Evolutionary conservation across 2,888 invertebrate species (phyloP).

Genomic region (Nudaria mundana): DNA sequence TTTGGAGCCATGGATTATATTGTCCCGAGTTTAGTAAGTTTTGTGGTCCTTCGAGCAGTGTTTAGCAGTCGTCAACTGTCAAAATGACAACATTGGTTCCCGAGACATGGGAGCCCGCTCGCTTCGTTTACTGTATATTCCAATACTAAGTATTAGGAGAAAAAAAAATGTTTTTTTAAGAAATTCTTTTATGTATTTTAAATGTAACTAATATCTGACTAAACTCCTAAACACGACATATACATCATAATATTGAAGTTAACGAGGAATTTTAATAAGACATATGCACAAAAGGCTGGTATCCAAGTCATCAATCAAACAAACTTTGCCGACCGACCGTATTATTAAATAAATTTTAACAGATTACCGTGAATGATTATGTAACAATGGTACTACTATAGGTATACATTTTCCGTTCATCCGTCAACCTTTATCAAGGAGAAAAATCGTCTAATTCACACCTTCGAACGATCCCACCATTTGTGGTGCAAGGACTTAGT

Average conservation of each 20-base stretch:
- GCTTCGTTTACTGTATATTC: too few relatives aligned
- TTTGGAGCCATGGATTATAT: too few relatives aligned
- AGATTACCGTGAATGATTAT: constrained; percentile 75
- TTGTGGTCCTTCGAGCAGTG: too few relatives aligned
- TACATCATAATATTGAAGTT: constrained; percentile 32
- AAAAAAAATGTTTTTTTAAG: too few relatives aligned
- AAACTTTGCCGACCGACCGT: constrained; percentile 37
- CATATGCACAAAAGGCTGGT: constrained; percentile 39
- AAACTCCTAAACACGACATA: too few relatives aligned
- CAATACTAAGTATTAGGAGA: too few relatives aligned
- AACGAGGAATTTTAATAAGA: constrained; percentile 32
- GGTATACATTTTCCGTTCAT: constrained; percentile 63
- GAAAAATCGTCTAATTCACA: constrained; percentile 78
- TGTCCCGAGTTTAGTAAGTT: too few relatives aligned
- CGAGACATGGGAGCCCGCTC: too few relatives aligned
- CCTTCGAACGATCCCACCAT: constrained; percentile 56
- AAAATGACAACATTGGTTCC: too few relatives aligned
- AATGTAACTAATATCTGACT: too few relatives aligned
- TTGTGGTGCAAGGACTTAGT: constrained; percentile 54
- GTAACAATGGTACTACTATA: constrained; percentile 63
- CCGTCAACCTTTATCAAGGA: constrained; percentile 75
- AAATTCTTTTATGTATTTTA: too few relatives aligned
- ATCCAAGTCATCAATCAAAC: constrained; percentile 58
- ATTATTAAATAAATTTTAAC: constrained; percentile 74
- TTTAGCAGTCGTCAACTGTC: too few relatives aligned